Conservation (phyloP, 2,888 invertebrate genomes). For the Mesorhabditis sp. region DNA sequence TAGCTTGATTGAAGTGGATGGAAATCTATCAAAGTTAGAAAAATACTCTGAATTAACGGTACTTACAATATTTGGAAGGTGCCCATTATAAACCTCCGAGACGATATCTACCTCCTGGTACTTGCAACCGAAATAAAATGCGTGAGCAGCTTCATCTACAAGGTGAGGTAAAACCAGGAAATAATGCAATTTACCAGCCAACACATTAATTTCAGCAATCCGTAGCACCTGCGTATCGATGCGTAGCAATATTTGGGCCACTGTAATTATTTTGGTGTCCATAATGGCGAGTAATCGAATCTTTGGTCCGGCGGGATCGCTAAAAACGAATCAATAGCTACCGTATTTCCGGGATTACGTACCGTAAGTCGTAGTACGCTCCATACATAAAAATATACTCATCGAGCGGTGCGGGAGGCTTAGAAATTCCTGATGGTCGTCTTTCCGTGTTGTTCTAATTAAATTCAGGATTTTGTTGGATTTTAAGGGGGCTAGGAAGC, state of each 20-base stretch:
- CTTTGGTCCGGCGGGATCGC: background rate
- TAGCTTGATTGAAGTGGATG: background rate
- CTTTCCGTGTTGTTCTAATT: no score
- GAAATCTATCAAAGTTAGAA: background rate
- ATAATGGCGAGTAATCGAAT: background rate
- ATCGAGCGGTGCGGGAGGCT: background rate
- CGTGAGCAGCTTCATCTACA: background rate
- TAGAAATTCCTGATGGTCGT: no score
- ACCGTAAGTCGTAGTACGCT: background rate
- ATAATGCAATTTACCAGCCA: background rate
- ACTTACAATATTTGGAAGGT: background rate
- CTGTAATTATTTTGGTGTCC: background rate
- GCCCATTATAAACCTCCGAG: background rate
- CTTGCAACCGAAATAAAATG: background rate
- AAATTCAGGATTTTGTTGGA: no score
- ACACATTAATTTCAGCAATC: background rate
- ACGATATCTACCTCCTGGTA: background rate
- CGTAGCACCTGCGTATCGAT: background rate
- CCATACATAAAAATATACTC: background rate
- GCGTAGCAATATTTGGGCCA: no score
- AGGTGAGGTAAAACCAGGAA: background rate
- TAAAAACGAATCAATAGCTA: background rate
- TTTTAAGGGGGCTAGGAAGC: no score
- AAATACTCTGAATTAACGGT: background rate
- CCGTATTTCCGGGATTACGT: background rate